These are phyloP conservation scores for Dromas ardeola DNA, from an alignment of 2,113 vertebrate genomes.

Conservation along the genomic window DNA sequence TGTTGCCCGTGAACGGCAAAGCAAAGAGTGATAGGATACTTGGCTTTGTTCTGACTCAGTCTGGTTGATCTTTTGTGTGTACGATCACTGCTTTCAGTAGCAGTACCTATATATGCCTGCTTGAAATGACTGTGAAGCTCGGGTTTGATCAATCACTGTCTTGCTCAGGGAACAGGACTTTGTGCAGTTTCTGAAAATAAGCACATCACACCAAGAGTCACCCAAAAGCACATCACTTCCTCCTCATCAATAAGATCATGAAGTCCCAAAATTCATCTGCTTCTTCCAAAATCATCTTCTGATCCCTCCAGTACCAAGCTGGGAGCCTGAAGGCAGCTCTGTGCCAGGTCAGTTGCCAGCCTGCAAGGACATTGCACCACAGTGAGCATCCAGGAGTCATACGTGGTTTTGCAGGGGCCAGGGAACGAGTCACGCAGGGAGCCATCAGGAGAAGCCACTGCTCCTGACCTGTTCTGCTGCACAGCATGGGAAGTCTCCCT, in stretches of 20 bases:
- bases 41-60: slow-evolving; percentile 28
- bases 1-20: not conserved
- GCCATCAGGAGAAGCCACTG: rapidly evolving
- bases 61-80: not conserved
- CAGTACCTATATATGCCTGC: not conserved
- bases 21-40: not conserved
- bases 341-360: not conserved
- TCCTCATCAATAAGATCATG: not conserved
- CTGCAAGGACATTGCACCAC: not conserved
- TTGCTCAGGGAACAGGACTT: not conserved
- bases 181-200: slow-evolving; percentile 14
- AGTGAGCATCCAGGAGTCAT: not conserved
- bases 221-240: not conserved
- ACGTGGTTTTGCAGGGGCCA: not conserved
- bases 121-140: slow-evolving; percentile 17
- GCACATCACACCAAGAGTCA: not conserved
- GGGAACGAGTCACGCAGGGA: not conserved
- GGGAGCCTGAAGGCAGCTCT: not conserved
- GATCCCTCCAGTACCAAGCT: not conserved
- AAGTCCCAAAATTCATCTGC: not conserved
- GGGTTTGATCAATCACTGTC: not conserved
- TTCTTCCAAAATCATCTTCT: not conserved
- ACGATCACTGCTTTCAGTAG: not conserved
- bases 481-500: not conserved
- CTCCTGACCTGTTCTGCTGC: not conserved